Evolutionary conservation across 2,113 vertebrate species (phyloP).

Genomic region (Lutjanus erythropterus): DNA sequence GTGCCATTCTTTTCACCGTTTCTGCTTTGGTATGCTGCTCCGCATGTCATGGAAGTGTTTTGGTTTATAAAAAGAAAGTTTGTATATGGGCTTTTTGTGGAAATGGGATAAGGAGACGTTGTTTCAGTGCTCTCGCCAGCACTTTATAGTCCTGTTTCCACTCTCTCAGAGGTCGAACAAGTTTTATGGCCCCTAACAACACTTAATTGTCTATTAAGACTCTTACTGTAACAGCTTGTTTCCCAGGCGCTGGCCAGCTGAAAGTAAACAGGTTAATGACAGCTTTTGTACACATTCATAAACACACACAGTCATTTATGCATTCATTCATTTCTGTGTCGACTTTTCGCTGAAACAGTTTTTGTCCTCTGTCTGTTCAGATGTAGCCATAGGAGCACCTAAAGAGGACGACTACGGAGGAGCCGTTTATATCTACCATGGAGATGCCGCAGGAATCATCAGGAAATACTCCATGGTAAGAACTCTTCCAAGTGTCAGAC

Average conservation of each 20-base stretch:
- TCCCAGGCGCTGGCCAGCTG: conserved; percentile 48
- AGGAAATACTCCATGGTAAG: conserved; percentile 95
- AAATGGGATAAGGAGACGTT: conserved; percentile 55
- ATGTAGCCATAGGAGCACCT: conserved; percentile 95
- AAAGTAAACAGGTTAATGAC: conserved; percentile 70
- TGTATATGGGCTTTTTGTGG: conserved; percentile 52
- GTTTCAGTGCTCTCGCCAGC: conserved; percentile 64
- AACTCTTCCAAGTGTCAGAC: not conserved
- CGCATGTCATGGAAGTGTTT: conserved; percentile 52
- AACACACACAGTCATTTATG: conserved; percentile 12
- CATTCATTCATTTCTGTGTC: conserved; percentile 1
- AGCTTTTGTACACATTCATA: conserved; percentile 37
- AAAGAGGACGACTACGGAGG: conserved; percentile 94
- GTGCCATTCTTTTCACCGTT: not conserved
- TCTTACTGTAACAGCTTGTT: conserved; percentile 70
- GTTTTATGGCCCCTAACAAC: conserved; percentile 76
- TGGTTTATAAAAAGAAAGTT: conserved; percentile 66
- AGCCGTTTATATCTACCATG: conserved; percentile 96
- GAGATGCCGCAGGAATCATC: conserved; percentile 88
- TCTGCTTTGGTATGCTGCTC: conserved; percentile 35
- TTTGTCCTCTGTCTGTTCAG: conserved; percentile 76
- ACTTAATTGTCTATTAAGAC: conserved; percentile 77
- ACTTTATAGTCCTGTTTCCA: conserved; percentile 79
- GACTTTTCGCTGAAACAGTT: conserved; percentile 23
- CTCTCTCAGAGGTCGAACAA: conserved; percentile 69